Conservation (phyloP, 2,888 invertebrate genomes). For the Eucera pruinosa region DNA sequence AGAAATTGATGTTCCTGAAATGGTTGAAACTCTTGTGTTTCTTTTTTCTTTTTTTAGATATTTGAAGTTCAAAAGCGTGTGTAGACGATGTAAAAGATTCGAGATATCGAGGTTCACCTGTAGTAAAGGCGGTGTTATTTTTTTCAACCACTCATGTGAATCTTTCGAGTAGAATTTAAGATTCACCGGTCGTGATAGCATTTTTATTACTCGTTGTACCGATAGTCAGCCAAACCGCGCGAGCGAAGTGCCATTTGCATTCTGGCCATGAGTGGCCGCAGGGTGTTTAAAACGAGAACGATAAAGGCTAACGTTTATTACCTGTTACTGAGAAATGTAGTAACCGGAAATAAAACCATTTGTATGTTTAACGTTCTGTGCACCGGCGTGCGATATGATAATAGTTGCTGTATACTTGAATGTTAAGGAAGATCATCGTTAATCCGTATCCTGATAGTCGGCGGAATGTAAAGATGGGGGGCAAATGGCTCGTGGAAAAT, state of each 20-base stretch:
- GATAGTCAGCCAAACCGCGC: constrained; percentile 43
- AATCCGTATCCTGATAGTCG: constrained; percentile 56
- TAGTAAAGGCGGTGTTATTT: neutral
- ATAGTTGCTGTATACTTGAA: constrained; percentile 53
- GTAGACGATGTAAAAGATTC: too few species aligned
- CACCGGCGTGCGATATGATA: constrained; percentile 62
- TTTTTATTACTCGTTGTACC: constrained; percentile 36
- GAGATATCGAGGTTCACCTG: too few species aligned
- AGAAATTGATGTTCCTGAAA: too few species aligned
- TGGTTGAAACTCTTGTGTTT: too few species aligned
- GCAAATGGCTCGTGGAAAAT: constrained; percentile 70
- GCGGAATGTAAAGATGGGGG: constrained; percentile 49
- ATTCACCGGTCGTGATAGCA: constrained; percentile 31
- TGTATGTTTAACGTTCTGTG: constrained; percentile 70
- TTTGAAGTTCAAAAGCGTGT: too few species aligned
- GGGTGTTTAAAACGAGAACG: constrained; percentile 61
- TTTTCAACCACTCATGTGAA: neutral
- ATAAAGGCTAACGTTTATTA: constrained; percentile 73
- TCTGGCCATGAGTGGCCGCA: constrained; percentile 55
- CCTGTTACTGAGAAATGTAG: constrained; percentile 67
- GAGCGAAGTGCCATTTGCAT: constrained; percentile 59
- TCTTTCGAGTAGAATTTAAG: constrained; percentile 29
- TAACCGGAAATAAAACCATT: constrained; percentile 71
- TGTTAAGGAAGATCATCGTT: constrained; percentile 62
- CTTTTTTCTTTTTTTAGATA: too few species aligned